A percentile compares a stretch with the other conserved stretches of the same genome.
Conservation (phyloP, 2,113 vertebrate genomes). For the Cochlearius cochlearius region DNA sequence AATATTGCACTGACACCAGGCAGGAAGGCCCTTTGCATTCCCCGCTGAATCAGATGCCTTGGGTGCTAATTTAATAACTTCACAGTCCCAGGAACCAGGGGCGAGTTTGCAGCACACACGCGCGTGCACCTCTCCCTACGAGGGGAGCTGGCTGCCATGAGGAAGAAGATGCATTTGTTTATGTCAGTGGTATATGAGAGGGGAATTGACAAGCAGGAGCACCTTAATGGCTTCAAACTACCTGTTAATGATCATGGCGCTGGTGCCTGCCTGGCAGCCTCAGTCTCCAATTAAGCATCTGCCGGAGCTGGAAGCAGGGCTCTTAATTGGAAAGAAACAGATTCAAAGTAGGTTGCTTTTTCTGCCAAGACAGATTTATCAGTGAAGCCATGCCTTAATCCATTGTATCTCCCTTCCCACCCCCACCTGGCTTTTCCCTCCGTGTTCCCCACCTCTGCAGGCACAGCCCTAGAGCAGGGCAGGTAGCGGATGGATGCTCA, state of each 20-base stretch:
- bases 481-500: constrained; percentile 33
- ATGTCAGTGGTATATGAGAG: constrained; percentile 35
- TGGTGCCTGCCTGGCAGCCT: constrained; percentile 74
- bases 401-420: constrained; percentile 1
- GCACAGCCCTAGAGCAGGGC: background rate
- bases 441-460: background rate
- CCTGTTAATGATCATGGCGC: constrained; percentile 74
- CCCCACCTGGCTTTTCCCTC: background rate
- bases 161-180: constrained; percentile 51
- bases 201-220: constrained; percentile 65
- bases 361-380: constrained; percentile 72
- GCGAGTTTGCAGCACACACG: background rate
- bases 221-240: constrained; percentile 75
- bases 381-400: constrained; percentile 46
- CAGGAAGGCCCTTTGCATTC: constrained; percentile 53
- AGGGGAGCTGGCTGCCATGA: constrained; percentile 5
- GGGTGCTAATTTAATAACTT: constrained; percentile 69
- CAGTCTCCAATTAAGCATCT: constrained; percentile 82
- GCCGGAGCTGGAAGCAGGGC: constrained; percentile 68
- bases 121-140: background rate
- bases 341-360: constrained; percentile 73
- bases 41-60: constrained; percentile 52
- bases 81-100: background rate
- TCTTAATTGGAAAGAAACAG: constrained; percentile 76
- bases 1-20: constrained; percentile 68